Base-by-base conservation (phyloP, 2,797 vertebrate species). In the Lophotriccus pileatus region DNA sequence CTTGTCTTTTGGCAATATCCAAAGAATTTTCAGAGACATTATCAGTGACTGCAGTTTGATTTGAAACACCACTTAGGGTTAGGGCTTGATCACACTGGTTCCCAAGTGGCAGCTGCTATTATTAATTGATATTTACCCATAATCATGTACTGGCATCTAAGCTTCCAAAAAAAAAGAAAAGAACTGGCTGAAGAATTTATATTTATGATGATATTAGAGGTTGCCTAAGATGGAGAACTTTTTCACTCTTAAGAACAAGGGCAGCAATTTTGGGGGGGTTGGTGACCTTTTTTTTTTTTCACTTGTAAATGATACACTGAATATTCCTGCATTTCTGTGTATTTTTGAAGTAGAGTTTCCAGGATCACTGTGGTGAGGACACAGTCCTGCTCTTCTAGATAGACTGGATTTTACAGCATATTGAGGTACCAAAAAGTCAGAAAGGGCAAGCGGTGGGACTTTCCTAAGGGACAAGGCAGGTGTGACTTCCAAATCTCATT, bases 101-200 rank as follows among this genome's bases (percentile, higher is more conserved):
- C 24, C 39, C 59, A 82, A 55, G 36, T 46, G 60, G 52, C 22
- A 76, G 47, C 30, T 82, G 39, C 47, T 82, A 7, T 12, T 67
- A 21, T 28, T 87, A 49, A 73, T 53, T 66, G 22, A 58, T 75
- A 89, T 75, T 60, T 87, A 72, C 22, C 27, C 46, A 32, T 60
- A 76, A 78, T 24, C 41, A 23, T 0, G 0, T 21, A n/a, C 14
- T 66, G 43, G 14, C 39, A 67, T 34, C 27, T 43, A 34, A 56
- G 30, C 25, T 72, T 58, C 15, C 4, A 27, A 55, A 68, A 68
- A 30, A 60, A 27, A 37, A 44, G 37, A 66, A 53, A 41, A 44
- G 0, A 69, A 55, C 21, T 60, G 28, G 7, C 43, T 36, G 28
- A 64, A 84, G 9, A 85, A 66, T 46, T 34, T 17, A 6, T 39